These are phyloP conservation scores for Carpatolechia fugitivella DNA, from an alignment of 2,888 invertebrate genomes.

Conservation along the genomic window DNA sequence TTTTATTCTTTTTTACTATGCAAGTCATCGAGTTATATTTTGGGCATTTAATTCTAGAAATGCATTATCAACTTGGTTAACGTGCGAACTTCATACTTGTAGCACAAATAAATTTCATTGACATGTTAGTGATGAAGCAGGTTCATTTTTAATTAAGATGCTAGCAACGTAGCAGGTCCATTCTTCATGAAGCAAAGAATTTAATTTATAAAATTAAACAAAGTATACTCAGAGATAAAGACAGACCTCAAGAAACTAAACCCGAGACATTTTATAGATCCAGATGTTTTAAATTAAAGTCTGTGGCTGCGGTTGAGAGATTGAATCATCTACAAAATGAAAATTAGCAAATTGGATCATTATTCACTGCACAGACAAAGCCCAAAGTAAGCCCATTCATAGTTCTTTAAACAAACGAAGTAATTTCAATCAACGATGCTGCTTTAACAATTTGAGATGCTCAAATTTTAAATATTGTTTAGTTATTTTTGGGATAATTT, in stretches of 20 bases:
- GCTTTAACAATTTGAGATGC: no score
- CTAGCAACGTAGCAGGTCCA: background rate
- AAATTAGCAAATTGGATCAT: conserved; percentile 3
- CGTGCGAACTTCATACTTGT: no score
- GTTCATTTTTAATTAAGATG: no score
- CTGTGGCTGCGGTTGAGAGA: background rate
- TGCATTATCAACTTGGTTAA: no score
- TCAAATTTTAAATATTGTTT: no score
- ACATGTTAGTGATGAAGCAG: no score
- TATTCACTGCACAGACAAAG: background rate
- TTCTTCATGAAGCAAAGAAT: background rate
- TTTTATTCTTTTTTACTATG: background rate
- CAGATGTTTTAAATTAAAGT: conserved; percentile 5
- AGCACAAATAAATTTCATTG: no score
- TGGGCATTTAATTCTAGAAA: no score
- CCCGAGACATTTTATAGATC: background rate
- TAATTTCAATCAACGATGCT: no score
- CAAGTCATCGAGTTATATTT: background rate
- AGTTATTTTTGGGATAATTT: no score
- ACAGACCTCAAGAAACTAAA: background rate
- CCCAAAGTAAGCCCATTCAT: background rate
- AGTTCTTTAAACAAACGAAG: background rate
- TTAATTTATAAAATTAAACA: background rate
- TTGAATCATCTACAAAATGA: background rate
- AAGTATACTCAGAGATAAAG: background rate